Base-by-base conservation (phyloP, 2,888 invertebrate genomes). In the Tenthredo distinguenda region DNA sequence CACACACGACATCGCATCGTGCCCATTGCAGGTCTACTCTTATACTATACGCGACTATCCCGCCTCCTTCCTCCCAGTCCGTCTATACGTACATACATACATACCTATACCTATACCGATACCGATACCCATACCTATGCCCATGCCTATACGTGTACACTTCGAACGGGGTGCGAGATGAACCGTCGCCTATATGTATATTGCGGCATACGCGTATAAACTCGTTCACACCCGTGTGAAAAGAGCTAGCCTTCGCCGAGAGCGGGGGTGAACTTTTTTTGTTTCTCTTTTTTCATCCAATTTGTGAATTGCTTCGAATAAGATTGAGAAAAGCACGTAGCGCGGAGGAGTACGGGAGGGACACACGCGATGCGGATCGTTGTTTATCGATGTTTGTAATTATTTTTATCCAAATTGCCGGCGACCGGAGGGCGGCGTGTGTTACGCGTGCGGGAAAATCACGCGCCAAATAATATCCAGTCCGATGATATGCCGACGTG, bases 11-110 rank as follows among this genome's bases (percentile, higher is more conserved):
- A 43, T 74, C 72, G 21, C 43, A 21, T 74, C 72, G 21, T 74
- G 21, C 72, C 72, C 43, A 74, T 74, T 43, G 72, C 72, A 74
- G 72, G 43, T 74, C 43, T 43, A 74, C 72, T 18, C 72, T 26
- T 68, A 15, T 65, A 15, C 26, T 34, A 15, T 12, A 26, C 62
- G 26, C 9, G 21, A 10, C 10, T 10, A 21, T 21, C 26, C 26
- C 26, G 10, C 62, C 62, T 26, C 62, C 26, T 26, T 62, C 10
- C 10, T 62, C 62, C 10, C 62, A 3, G 26, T 12, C 21, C 10
- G 62, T 26, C 21, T 26, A 26, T 21, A 15, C 50, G 5, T 2
- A n/a, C n/a, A 6, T 55, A 43, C 1, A 1, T 12, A 47, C 15
- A 15, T 47, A 15, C 47, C 0, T 47, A 15, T 55, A 55, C 6